phyloP scores from a whole-genome alignment of 2,797 vertebrate species.

The Anguilla anguilla region DNA sequence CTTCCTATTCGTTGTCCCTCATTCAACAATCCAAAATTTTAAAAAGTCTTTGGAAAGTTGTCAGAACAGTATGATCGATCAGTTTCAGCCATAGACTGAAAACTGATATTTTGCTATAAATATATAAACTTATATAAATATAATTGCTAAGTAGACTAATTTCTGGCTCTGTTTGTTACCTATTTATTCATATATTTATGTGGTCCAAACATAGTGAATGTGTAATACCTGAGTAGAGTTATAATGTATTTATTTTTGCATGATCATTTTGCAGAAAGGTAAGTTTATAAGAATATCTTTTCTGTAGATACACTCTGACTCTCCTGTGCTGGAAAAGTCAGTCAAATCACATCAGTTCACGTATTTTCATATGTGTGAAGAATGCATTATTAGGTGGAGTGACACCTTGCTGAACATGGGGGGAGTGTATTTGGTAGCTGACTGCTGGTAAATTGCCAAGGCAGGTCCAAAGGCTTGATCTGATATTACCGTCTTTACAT shows the following conservation, averaged over 20 bases:
- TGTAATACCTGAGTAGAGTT: background rate
- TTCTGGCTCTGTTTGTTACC: background rate
- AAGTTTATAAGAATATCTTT: background rate
- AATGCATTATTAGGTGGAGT: background rate
- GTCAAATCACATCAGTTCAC: background rate
- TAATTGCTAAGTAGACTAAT: background rate
- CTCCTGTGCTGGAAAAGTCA: background rate
- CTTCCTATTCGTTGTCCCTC: background rate
- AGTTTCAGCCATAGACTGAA: background rate
- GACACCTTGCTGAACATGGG: background rate
- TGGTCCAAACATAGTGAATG: background rate
- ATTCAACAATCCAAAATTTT: background rate
- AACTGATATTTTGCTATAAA: background rate
- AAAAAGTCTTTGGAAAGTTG: background rate
- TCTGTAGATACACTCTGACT: background rate
- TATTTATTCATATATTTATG: background rate
- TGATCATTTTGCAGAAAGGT: background rate
- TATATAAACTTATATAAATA: background rate
- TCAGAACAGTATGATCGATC: background rate
- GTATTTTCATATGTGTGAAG: background rate
- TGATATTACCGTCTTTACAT: constrained; percentile 4
- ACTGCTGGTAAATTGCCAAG: background rate
- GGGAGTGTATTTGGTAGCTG: background rate
- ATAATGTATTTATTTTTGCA: background rate
- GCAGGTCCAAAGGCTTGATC: constrained; percentile 3